A percentile compares a stretch with the other conserved stretches of the same genome.
Evolutionary conservation across 1,140 invertebrate genomes (phyloP).

Genomic region (Halyomorpha halys): DNA sequence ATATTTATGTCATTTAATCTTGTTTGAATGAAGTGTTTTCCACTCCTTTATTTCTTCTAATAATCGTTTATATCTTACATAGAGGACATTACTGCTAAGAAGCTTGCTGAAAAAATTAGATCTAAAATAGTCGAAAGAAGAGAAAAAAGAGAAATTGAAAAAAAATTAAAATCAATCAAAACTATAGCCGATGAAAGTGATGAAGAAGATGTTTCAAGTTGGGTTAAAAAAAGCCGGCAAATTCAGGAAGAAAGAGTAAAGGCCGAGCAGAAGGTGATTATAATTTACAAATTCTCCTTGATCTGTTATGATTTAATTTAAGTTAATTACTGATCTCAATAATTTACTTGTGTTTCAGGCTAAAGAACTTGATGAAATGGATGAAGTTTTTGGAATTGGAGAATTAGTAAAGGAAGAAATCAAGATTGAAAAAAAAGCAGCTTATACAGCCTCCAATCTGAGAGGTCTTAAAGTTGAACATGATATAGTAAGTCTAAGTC

Average conservation of each 20-base stretch:
- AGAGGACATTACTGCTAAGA: slow-evolving; percentile 37
- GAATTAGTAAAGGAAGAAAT: slow-evolving; percentile 72
- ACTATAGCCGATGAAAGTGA: slow-evolving; percentile 59
- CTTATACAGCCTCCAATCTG: slow-evolving; percentile 60
- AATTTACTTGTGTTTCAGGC: slow-evolving; percentile 45
- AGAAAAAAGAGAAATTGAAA: slow-evolving; percentile 70
- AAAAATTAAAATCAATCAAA: slow-evolving; percentile 56
- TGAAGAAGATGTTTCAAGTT: slow-evolving; percentile 53
- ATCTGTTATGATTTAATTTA: neutral
- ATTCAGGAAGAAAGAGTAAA: slow-evolving; percentile 63
- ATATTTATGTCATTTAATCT: neutral
- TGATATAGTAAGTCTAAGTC: slow-evolving; percentile 46
- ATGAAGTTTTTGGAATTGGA: slow-evolving; percentile 85
- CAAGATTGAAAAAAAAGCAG: slow-evolving; percentile 44
- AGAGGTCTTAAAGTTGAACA: slow-evolving; percentile 83
- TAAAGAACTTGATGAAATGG: slow-evolving; percentile 86
- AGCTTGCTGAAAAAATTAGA: slow-evolving; percentile 69
- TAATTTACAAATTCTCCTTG: neutral
- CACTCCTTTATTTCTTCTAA: slow-evolving; percentile 17
- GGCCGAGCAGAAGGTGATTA: slow-evolving; percentile 69
- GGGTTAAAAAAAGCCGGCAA: slow-evolving; percentile 73
- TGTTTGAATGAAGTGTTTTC: neutral
- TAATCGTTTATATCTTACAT: slow-evolving; percentile 27
- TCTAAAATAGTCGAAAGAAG: slow-evolving; percentile 65
- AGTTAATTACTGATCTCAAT: neutral